These are phyloP conservation scores for Cyrtorhinus lividipennis DNA, from an alignment of 1,140 invertebrate genomes.

Conservation along the genomic window DNA sequence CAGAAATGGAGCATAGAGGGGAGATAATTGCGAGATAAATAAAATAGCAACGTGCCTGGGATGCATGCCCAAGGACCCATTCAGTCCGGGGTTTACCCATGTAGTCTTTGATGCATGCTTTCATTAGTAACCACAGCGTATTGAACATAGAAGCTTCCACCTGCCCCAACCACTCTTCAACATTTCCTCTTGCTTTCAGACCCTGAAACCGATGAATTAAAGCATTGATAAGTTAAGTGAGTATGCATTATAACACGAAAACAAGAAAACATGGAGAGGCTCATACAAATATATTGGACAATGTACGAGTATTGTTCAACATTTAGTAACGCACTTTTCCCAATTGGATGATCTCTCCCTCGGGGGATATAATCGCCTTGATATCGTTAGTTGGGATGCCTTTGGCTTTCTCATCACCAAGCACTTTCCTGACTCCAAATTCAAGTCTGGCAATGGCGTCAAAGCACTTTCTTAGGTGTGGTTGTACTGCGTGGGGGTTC, in stretches of 20 bases:
- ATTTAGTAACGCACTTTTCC: conserved; percentile 38
- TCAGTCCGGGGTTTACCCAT: conserved; percentile 36
- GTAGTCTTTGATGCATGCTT: conserved; percentile 48
- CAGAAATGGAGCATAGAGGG: too few relatives aligned
- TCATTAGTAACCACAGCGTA: conserved; percentile 56
- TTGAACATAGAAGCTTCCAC: conserved; percentile 74
- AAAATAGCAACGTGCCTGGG: conserved; percentile 39
- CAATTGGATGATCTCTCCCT: conserved; percentile 60
- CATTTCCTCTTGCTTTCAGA: conserved; percentile 68
- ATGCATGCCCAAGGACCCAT: conserved; percentile 45
- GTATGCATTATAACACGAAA: too few relatives aligned
- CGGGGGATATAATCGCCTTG: conserved; percentile 70
- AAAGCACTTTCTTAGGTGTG: conserved; percentile 78
- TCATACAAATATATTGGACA: too few relatives aligned
- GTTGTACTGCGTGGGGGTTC: conserved; percentile 74
- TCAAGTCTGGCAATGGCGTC: conserved; percentile 51
- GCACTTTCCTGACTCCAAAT: conserved; percentile 19
- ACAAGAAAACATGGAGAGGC: too few relatives aligned
- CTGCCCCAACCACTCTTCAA: conserved; percentile 77
- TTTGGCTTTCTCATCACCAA: conserved; percentile 19
- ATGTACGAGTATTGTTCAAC: background rate
- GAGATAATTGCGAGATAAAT: background rate
- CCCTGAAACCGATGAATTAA: too few relatives aligned
- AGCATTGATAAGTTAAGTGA: conserved; percentile 6
- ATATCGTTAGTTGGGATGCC: conserved; percentile 50